Evolutionary conservation across 2,888 invertebrate species (phyloP), one percentile per base, ranked within the genome.

Genomic region (Oligia latruncula): DNA sequence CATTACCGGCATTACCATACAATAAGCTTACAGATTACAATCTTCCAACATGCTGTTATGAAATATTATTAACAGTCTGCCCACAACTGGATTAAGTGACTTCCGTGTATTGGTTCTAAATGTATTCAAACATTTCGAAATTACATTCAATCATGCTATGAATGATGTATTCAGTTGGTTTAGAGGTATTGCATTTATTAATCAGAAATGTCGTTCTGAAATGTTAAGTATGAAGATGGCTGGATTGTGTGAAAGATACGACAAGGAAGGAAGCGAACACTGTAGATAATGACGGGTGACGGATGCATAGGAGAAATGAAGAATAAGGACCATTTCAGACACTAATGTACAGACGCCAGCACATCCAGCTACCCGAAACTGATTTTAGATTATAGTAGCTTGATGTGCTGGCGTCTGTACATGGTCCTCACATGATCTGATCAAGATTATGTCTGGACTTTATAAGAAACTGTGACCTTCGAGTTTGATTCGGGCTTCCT

Each of bases 1-100:
- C 86, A 83, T 86, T 84, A 82, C 78, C 81, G 75, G 72, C 77
- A 92, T 92, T 92, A 88, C 81, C 92, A 92, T 92, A 92, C 92
- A 92, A 92, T 92, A 86, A 81, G 83, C 74, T 66, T 65, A 70
- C 68, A 83, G 87, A 91, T 90, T 73, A 86, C 81, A 73, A 88
- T 87, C 86, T 77, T 79, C 70, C 58, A 75, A 82, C 74, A 90
- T 70, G 78, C 82, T 78, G 78, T 84, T 88, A 89, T 80, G 78
- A 84, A 86, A 88, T 86, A 81, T 81, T 85, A 88, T 88, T 88
- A 85, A 84, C 65, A 87, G 74, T 72, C 85, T 64, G 62, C 66
- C 74, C 85, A 70, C 74, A 65, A 55, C 64, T 29, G 70, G 60
- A 64, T n/a, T 71, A 43, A 71, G 73, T 60, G 35, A 88, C 84